Evolutionary conservation across 2,797 vertebrate species (phyloP).

Genomic region (Scleropages formosus): DNA sequence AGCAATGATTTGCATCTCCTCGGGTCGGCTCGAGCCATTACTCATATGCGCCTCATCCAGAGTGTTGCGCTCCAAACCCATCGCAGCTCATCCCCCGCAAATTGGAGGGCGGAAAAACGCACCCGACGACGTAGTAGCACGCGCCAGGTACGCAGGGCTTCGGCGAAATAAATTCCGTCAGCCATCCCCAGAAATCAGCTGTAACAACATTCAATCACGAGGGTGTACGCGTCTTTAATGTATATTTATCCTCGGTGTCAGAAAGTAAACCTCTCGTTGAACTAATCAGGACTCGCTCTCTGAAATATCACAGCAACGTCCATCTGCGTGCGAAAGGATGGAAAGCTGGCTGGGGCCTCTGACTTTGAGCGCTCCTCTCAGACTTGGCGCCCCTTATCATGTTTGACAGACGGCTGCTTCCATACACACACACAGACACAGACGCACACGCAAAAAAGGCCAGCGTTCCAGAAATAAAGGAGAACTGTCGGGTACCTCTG

Average conservation of each 20-base stretch:
- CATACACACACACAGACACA: neutral
- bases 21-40: too few species aligned
- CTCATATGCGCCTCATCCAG: too few species aligned
- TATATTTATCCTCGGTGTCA: neutral
- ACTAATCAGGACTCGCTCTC: constrained; percentile 1
- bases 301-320: neutral
- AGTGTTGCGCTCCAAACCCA: neutral
- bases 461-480: neutral
- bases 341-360: neutral
- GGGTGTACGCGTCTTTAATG: neutral
- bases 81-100: neutral
- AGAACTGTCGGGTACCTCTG: neutral
- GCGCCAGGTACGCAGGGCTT: neutral
- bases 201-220: neutral
- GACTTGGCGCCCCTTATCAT: neutral
- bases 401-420: neutral
- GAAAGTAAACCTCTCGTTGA: neutral
- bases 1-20: too few species aligned
- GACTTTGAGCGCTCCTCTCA: neutral
- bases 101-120: neutral
- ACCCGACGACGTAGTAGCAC: neutral
- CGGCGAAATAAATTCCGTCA: neutral
- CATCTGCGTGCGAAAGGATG: neutral
- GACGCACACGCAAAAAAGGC: neutral
- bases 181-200: neutral